Evolutionary conservation across 2,888 invertebrate genomes (phyloP).

Genomic region (Acanthosepion esculentum): DNA sequence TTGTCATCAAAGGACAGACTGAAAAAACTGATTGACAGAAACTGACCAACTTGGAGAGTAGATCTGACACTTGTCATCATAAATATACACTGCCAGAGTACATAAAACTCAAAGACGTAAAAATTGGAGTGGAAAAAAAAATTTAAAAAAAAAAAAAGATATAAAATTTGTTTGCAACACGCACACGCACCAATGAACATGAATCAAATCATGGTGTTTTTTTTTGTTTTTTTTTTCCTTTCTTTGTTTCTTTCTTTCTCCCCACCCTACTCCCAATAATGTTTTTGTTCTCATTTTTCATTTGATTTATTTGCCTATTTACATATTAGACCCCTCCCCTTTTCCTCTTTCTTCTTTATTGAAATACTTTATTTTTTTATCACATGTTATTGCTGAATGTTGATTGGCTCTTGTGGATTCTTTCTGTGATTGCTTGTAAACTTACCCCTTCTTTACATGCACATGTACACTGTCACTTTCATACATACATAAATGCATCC

Average conservation of each 20-base stretch:
- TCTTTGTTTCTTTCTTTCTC: not conserved
- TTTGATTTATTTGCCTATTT: not conserved
- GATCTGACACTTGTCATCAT: constrained; percentile 4
- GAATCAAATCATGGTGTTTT: not conserved
- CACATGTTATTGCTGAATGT: not conserved
- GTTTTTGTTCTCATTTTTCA: not conserved
- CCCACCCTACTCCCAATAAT: not conserved
- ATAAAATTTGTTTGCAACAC: constrained; percentile 12
- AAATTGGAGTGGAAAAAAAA: not conserved
- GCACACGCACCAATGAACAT: constrained; percentile 33
- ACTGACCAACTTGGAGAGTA: not conserved
- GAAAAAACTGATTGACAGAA: not conserved
- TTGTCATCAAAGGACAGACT: not conserved
- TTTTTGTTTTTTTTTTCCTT: not conserved
- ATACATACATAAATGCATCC: not conserved
- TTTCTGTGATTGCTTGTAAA: constrained; percentile 33
- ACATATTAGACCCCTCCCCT: not conserved
- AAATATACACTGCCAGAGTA: constrained; percentile 13
- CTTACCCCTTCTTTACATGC: not conserved
- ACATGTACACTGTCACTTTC: not conserved
- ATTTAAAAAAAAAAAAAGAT: not conserved
- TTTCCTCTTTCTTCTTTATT: not conserved
- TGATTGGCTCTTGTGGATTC: constrained; percentile 13
- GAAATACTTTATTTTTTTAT: constrained; percentile 33
- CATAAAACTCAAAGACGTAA: not conserved